phyloP scores from a whole-genome alignment of 53 echinoderm and acorn worm genomes.

The Echinarachnius parma region DNA sequence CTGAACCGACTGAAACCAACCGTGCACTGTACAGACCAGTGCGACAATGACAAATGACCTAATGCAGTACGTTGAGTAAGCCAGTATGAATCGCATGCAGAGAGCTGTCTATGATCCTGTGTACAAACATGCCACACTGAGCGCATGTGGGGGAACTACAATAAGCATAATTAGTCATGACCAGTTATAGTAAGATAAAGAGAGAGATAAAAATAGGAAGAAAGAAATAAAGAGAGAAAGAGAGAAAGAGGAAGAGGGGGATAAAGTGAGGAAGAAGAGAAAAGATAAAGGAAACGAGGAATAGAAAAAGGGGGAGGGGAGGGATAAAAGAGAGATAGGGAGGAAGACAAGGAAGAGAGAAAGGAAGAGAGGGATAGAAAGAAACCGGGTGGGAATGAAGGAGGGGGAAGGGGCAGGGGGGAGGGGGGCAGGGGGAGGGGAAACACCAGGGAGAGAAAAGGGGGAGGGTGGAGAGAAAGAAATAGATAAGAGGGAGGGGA shows the following conservation, averaged over 20 bases:
- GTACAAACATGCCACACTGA: too few species aligned
- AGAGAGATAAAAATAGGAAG: too few species aligned
- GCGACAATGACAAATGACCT: too few species aligned
- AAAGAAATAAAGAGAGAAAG: background rate
- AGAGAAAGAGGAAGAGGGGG: conserved; percentile 1
- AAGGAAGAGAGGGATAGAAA: background rate
- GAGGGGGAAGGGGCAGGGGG: background rate
- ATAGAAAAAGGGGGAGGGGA: background rate
- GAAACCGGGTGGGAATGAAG: background rate
- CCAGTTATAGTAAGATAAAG: too few species aligned
- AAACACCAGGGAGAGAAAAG: background rate
- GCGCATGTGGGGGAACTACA: too few species aligned
- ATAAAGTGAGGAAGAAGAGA: background rate
- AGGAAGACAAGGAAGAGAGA: background rate
- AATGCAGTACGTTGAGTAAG: too few species aligned
- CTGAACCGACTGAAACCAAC: too few species aligned
- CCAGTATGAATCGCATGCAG: too few species aligned
- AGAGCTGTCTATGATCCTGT: too few species aligned
- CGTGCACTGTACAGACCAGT: too few species aligned
- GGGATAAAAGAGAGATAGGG: background rate
- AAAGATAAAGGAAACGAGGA: background rate
- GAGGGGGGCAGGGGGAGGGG: background rate
- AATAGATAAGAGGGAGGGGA: background rate
- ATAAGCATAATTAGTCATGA: too few species aligned
- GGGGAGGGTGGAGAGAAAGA: conserved; percentile 8